Conservation (phyloP, 2,113 vertebrate species). For the Anhinga rufa region DNA sequence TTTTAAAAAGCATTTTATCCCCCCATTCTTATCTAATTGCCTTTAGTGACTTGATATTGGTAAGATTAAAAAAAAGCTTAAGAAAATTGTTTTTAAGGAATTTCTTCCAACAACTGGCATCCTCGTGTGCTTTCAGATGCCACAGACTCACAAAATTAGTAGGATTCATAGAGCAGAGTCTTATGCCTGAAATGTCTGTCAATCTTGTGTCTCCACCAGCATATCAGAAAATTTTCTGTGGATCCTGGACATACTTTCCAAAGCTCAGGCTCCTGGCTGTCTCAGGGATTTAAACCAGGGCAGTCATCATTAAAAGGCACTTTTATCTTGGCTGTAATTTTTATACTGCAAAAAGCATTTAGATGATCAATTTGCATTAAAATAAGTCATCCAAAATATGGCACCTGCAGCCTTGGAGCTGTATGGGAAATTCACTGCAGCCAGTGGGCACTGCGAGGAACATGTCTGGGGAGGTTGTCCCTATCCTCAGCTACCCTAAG, state of each 20-base stretch:
- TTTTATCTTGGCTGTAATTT: constrained; percentile 35
- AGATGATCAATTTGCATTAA: constrained; percentile 20
- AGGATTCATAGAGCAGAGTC: not conserved
- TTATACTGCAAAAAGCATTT: not conserved
- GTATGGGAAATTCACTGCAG: not conserved
- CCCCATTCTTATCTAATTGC: not conserved
- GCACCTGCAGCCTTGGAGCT: not conserved
- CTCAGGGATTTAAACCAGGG: constrained; percentile 12
- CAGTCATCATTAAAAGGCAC: constrained; percentile 16
- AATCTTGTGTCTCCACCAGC: not conserved
- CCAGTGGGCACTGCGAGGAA: not conserved
- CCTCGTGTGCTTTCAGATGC: not conserved
- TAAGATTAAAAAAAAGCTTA: not conserved
- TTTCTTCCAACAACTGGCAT: not conserved
- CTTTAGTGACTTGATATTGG: not conserved
- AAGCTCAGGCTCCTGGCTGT: not conserved
- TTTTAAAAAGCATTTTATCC: accelerated
- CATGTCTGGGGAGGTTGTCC: not conserved
- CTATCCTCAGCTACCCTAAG: not conserved
- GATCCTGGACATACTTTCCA: not conserved
- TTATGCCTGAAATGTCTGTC: not conserved
- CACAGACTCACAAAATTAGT: not conserved
- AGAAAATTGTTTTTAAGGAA: not conserved
- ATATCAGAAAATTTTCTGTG: not conserved
- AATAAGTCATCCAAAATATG: constrained; percentile 1